Conservation (phyloP, 2,113 vertebrate genomes). For the Aythya baeri region DNA sequence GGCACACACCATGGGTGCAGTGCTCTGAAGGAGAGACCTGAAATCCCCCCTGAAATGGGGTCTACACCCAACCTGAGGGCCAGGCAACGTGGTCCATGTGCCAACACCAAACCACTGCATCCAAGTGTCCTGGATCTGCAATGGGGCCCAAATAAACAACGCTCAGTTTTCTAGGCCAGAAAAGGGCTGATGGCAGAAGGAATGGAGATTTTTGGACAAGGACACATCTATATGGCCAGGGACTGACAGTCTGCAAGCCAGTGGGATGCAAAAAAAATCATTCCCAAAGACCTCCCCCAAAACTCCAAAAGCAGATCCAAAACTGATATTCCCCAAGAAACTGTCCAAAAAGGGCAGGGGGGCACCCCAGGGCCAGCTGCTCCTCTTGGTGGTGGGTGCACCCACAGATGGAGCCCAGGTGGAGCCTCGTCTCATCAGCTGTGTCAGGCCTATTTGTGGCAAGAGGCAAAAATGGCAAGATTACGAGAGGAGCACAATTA, state of each 20-base stretch:
- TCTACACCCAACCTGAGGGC: neutral
- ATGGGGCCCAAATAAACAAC: neutral
- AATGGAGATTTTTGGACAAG: neutral
- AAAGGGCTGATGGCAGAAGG: neutral
- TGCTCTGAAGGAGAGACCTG: neutral
- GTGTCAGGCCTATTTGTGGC: neutral
- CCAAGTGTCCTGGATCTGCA: accelerated
- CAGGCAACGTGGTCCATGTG: accelerated
- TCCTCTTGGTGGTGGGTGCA: neutral
- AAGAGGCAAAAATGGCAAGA: neutral
- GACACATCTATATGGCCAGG: neutral
- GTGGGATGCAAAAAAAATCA: neutral
- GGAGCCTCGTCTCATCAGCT: neutral
- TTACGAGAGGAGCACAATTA: neutral
- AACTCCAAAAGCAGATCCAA: neutral
- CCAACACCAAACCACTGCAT: neutral
- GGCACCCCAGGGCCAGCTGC: neutral
- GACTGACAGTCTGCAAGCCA: neutral
- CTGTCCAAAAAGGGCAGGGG: neutral
- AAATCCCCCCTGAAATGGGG: neutral
- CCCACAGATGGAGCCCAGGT: neutral
- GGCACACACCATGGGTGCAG: accelerated
- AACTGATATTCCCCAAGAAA: neutral
- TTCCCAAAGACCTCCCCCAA: neutral
- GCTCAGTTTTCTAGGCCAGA: neutral